phyloP scores from a whole-genome alignment of 2,797 vertebrate genomes.

The Lagodon rhomboides region DNA sequence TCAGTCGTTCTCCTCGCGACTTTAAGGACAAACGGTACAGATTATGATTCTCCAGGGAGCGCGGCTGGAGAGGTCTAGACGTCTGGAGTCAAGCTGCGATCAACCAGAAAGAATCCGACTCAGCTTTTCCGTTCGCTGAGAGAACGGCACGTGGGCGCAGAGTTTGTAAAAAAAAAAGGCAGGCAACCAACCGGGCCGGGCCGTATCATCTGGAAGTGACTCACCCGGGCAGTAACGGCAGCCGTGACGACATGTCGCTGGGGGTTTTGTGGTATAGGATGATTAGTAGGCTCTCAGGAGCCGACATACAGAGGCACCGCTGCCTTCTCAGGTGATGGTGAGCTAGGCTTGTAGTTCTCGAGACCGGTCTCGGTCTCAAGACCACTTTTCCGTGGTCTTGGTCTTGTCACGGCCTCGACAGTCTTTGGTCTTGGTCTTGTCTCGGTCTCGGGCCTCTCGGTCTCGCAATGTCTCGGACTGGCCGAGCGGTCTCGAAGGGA shows the following conservation, averaged over 20 bases:
- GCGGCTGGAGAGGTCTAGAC: conserved; percentile 66
- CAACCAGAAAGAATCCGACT: conserved; percentile 50
- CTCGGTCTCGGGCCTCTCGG: too few species aligned
- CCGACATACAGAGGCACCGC: background rate
- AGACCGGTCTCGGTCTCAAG: too few species aligned
- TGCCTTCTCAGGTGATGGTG: conserved; percentile 41
- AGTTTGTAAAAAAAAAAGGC: conserved; percentile 59
- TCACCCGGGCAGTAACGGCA: conserved; percentile 50
- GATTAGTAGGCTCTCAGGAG: conserved; percentile 40
- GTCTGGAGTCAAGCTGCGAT: conserved; percentile 67
- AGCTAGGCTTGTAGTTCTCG: too few species aligned
- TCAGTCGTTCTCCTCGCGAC: background rate
- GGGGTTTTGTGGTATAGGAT: conserved; percentile 43
- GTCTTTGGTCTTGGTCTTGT: too few species aligned
- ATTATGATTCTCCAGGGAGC: conserved; percentile 43
- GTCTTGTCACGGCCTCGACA: too few species aligned
- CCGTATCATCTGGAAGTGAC: conserved; percentile 72
- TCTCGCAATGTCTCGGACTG: too few species aligned
- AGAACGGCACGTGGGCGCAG: conserved; percentile 38
- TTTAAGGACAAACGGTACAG: conserved; percentile 39
- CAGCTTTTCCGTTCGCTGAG: conserved; percentile 80
- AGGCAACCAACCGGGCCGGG: conserved; percentile 5
- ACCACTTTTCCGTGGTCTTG: too few species aligned
- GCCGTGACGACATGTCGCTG: conserved; percentile 59
- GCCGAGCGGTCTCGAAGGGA: too few species aligned